phyloP scores from a whole-genome alignment of 2,888 invertebrate species.

The Electrophaes corylata region DNA sequence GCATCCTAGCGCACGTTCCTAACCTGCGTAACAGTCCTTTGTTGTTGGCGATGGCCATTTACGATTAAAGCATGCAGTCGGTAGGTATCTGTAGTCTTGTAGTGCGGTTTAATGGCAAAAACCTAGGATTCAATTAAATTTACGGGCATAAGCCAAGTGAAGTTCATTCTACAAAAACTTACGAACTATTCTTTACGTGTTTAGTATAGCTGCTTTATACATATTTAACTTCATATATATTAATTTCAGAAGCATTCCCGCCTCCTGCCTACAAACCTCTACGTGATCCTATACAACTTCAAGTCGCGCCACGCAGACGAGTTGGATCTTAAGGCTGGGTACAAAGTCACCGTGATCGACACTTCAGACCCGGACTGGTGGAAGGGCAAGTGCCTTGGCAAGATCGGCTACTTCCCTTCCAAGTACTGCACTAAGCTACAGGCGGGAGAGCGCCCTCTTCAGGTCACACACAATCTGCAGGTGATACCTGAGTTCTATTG shows the following conservation, averaged over 20 bases:
- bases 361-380: slow-evolving; percentile 98
- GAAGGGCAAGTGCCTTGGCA: slow-evolving; percentile 97
- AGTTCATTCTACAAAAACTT: too few species aligned
- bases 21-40: too few species aligned
- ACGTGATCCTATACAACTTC: slow-evolving; percentile 97
- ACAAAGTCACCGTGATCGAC: slow-evolving; percentile 95
- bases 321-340: slow-evolving; percentile 95
- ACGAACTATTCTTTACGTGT: too few species aligned
- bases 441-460: slow-evolving; percentile 95
- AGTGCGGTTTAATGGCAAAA: too few species aligned
- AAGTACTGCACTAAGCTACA: slow-evolving; percentile 96
- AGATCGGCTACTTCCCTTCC: slow-evolving; percentile 96
- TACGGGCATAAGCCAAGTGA: too few species aligned
- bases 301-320: slow-evolving; percentile 97
- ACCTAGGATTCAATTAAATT: too few species aligned
- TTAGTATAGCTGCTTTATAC: too few species aligned
- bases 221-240: background rate
- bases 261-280: slow-evolving; percentile 94
- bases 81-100: too few species aligned
- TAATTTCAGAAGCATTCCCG: slow-evolving; percentile 90
- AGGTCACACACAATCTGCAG: slow-evolving; percentile 87
- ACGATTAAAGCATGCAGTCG: too few species aligned
- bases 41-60: too few species aligned
- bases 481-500: too few species aligned
- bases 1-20: too few species aligned